Percentiles rank a stretch among this genome's conserved stretches.
These are phyloP conservation scores for Lynx canadensis DNA, from an alignment of 2,113 vertebrate genomes.

Conservation along the genomic window DNA sequence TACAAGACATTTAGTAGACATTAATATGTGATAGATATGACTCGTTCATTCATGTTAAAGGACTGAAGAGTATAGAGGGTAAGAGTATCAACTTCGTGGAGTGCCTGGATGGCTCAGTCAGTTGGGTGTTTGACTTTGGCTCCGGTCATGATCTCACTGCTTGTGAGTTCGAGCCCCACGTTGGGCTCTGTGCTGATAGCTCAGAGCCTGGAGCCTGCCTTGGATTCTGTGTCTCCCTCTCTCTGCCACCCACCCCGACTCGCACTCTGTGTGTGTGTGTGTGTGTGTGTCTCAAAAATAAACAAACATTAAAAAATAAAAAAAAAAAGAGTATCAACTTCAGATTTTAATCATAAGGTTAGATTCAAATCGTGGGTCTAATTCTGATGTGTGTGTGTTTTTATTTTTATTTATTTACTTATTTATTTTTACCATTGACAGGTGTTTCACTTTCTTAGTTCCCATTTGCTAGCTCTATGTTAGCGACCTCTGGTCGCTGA, in stretches of 20 bases:
- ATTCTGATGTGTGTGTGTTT: background rate
- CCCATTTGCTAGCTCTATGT: background rate
- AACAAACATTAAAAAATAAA: too few relatives aligned
- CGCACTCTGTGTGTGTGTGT: too few relatives aligned
- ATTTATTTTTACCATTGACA: background rate
- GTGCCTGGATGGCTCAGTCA: too few relatives aligned
- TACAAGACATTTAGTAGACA: background rate
- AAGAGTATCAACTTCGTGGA: background rate
- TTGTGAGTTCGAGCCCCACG: too few relatives aligned
- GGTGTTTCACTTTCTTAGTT: background rate
- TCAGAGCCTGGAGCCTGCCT: too few relatives aligned
- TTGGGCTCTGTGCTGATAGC: too few relatives aligned
- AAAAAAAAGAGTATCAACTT: background rate
- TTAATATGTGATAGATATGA: background rate
- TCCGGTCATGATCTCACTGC: too few relatives aligned
- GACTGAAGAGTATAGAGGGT: background rate
- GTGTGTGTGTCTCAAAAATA: too few relatives aligned
- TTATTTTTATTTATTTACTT: too few relatives aligned
- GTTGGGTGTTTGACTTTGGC: too few relatives aligned
- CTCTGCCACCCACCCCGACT: too few relatives aligned
- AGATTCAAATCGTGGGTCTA: background rate
- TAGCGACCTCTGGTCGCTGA: background rate
- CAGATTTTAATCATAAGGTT: background rate
- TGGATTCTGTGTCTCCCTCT: too few relatives aligned
- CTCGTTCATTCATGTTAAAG: background rate